Evolutionary conservation across 2,113 vertebrate genomes (phyloP), one percentile per base, ranked within the genome.

Genomic region (Talpa occidentalis): DNA sequence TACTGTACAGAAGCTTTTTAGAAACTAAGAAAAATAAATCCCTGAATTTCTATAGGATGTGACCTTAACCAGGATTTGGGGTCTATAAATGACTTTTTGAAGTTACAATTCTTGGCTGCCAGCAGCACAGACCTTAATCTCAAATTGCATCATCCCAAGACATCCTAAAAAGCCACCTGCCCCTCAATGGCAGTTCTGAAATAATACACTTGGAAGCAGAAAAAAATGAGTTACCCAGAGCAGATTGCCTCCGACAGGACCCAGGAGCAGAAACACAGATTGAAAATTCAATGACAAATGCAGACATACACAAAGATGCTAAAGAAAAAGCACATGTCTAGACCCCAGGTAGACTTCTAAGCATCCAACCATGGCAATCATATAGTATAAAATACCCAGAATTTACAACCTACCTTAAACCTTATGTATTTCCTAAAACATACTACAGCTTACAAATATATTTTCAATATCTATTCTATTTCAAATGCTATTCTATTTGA

Each of bases 41-140:
- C 14, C 5, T 17, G 52, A 30, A 42, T 88, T 73, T 56, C 42
- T 81, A 22, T 24, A 92, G 15, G 14, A 21, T 88, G 56, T 88
- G 54, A 47, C 5, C 54, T 88, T 88, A 52, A 62, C 5, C 81
- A 24, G 21, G 11, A 24, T 15, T 88, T 94, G 56, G 35, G 37
- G 17, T 88, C 42, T 85, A 40, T 79, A 40, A 95, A 76, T 52
- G 30, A 74, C 22, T 74, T 67, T 89, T 82, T 82, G 60, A 94
- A 88, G 32, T 52, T 49, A 42, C 0, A 74, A 40, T 86, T 91
- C 66, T 78, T 72, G 30, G 14, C 70, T 82, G 21, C 16, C 82
- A 26, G 59, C 83, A 67, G 59, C 83, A 67, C 10, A 84, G 37
- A 88, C 5, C 3, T 91, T 89, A 64, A 54, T 87, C 79, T 89